Base-by-base conservation (phyloP, 92 coral and sea anemone genomes). In the Scolanthus callimorphus region DNA sequence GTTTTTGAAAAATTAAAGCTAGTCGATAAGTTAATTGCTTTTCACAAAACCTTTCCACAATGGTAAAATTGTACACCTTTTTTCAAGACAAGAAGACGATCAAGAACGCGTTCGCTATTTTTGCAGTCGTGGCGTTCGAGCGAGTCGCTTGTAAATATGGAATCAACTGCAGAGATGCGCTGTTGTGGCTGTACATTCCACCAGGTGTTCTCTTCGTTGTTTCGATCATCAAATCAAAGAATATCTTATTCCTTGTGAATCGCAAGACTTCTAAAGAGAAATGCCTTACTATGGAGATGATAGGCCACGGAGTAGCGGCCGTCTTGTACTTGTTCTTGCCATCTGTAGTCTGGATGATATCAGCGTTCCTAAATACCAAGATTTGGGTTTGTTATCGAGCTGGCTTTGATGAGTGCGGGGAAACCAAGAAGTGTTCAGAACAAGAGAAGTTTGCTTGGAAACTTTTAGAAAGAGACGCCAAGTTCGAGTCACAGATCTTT, bases 301-400 rank as follows among this genome's bases (percentile, higher is more conserved):
- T 69, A 10, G 66, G 66, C 25, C 58, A 59, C 21, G 60, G 68
- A 0, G 66, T 57, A 0, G 67, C 67, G 9, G 68, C 76, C 3
- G 48, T 69, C 12, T 39, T 69, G 17, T 59, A 69, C 51, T 38
- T 69, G 76, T 17, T 59, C 17, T 43, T 74, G 63, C 80, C 80
- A 10, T 49, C 80, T 2, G 26, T 74, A 11, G 70, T 73, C 0
- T 74, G 80, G 80, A 41, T 74, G 15, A 66, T 74, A 4, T 51
- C 80, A 6, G 80, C 73, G 29, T 74, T 74, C 20, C 55, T 74
- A 11, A 57, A 74, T 66, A 64, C 80, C 10, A 74, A 74, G 63
- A 64, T 74, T 30, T 74, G 80, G 80, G 65, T 74, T 30, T 74
- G 80, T 31, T 55, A 74, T 30, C 58, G 66, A 11, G 70, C 70